These are phyloP conservation scores for Felis catus DNA, from an alignment of 2,113 vertebrate species.

Conservation along the genomic window F.catus_Fca126_mat1.0 CM031412.1:45532501-45533000, in stretches of 20 bases:
- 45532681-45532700: not conserved
- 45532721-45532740: not conserved
- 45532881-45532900: too few species aligned
- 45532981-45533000: too few species aligned
- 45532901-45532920: too few species aligned
- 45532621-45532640: not conserved
- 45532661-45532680: not conserved
- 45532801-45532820: too few species aligned
- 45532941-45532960: too few species aligned
- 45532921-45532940: too few species aligned
- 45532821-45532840: too few species aligned
- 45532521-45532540: not conserved
- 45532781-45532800: not conserved
- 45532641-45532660: not conserved
- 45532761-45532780: not conserved
- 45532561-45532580: not conserved
- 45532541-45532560: not conserved
- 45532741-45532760: not conserved
- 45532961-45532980: too few species aligned
- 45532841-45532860: too few species aligned
- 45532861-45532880: too few species aligned
- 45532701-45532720: not conserved
- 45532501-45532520: not conserved
- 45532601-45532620: not conserved
- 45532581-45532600: not conserved